phyloP scores from a whole-genome alignment of 2,888 invertebrate species.

The Caenorhabditis sp. region DNA sequence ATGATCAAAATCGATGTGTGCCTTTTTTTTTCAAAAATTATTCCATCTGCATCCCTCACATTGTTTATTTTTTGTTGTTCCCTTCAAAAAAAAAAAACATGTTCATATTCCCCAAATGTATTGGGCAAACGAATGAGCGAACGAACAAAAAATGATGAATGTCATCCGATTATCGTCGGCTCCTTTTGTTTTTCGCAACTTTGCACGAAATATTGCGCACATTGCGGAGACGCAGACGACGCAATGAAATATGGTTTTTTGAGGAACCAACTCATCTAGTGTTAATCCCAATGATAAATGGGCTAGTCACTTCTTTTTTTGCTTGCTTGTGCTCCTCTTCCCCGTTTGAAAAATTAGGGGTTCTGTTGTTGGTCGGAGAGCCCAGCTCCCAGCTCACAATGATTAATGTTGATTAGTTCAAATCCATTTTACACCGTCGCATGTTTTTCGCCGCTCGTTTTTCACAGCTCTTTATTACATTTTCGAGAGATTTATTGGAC shows the following conservation, averaged over 20 bases:
- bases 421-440: slow-evolving; percentile 2
- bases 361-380: neutral
- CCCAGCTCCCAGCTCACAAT: no score
- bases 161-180: slow-evolving; percentile 6
- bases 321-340: no score
- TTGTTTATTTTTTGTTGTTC: no score
- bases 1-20: no score
- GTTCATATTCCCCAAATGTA: neutral
- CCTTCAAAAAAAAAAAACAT: neutral
- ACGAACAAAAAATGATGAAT: slow-evolving; percentile 5
- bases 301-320: no score
- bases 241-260: neutral
- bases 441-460: neutral
- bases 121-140: neutral
- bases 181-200: slow-evolving; percentile 9
- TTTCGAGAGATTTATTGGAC: neutral
- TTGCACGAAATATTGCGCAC: neutral
- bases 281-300: neutral
- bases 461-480: neutral
- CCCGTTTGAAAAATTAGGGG: neutral
- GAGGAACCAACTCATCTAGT: neutral
- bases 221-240: neutral
- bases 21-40: no score
- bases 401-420: slow-evolving; percentile 4
- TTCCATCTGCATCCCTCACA: no score